Base-by-base conservation (phyloP, 2,888 invertebrate genomes). In the Theretra japonica region DNA sequence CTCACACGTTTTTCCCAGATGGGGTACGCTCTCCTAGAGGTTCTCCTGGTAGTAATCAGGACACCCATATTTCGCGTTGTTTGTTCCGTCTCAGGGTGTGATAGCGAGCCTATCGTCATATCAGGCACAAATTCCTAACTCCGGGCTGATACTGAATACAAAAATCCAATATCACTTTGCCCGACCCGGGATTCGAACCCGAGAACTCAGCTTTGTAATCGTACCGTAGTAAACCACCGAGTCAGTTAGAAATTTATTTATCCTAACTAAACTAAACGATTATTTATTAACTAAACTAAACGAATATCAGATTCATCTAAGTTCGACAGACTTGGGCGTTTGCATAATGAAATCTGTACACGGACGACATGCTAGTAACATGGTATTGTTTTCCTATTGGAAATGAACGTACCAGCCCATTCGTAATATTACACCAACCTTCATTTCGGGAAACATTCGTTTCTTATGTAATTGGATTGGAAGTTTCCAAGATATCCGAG, bases 371-470 rank as follows among this genome's bases (percentile, higher is more conserved):
- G 30, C 15, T 30, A 21, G 4, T 19, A 41, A 41, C 41, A 41
- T 19, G n/a, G 28, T 70, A 60, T 60, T 53, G 48, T 53, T 28
- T 70, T 53, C 30, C 33, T 70, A 72, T 57, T 41, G 62, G 33
- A 57, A 19, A 69, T 69, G 56, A 33, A 56, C 30, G 28, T 48
- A 65, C 30, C 57, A 62, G 53, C 7, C 30, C 19, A 53, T 62
- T 21, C 56, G 70, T 53, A 70, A 65, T 33, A 50, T 56, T 53
- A 70, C 62, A 62, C 33, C 25, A 50, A n/a, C 15, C 50, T 60
- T 28, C 70, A 65, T 65, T 62, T 70, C 50, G 48, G 21, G 21
- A 53, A 53, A 60, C 53, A 62, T 21, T 50, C 28, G 5, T 28
- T 53, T 8, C 23, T 60, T 50, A 25, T 48, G 59, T 59, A 59